Conservation (phyloP, 1,140 invertebrate genomes). For the Wiebesia pumilae region DNA sequence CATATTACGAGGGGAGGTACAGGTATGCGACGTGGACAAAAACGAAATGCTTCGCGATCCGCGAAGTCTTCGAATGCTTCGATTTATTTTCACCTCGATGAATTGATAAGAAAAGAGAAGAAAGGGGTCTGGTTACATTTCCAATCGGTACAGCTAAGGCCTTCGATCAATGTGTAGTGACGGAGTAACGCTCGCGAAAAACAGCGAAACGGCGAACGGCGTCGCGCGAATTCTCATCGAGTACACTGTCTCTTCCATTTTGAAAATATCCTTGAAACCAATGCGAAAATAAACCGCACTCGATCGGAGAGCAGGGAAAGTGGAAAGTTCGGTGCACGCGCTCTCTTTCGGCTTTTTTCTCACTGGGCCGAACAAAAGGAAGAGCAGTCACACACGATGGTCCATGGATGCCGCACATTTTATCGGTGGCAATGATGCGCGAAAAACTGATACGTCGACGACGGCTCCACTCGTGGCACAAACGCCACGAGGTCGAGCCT, state of each 20-base stretch:
- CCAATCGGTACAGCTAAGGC: background rate
- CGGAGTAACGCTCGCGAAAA: background rate
- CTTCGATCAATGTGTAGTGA: too few species aligned
- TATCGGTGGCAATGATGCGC: slow-evolving; percentile 39
- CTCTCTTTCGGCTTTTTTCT: background rate
- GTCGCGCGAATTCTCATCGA: background rate
- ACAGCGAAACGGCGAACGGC: background rate
- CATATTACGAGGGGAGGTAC: background rate
- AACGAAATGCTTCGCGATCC: background rate
- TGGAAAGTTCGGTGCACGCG: slow-evolving; percentile 23
- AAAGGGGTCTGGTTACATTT: background rate
- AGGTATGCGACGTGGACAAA: background rate
- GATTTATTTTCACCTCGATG: background rate
- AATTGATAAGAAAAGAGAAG: background rate
- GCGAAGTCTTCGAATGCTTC: background rate
- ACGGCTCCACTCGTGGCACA: background rate
- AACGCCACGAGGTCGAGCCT: background rate
- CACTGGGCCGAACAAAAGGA: slow-evolving; percentile 17
- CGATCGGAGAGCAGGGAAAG: background rate
- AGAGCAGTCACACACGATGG: background rate
- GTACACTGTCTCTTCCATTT: background rate
- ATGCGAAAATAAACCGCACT: slow-evolving; percentile 32
- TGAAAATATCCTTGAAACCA: slow-evolving; percentile 27
- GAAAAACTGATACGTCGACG: slow-evolving; percentile 21
- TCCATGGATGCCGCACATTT: background rate